These are phyloP conservation scores for Takifugu flavidus DNA, from an alignment of 2,113 vertebrate species.

Conservation along the genomic window DNA sequence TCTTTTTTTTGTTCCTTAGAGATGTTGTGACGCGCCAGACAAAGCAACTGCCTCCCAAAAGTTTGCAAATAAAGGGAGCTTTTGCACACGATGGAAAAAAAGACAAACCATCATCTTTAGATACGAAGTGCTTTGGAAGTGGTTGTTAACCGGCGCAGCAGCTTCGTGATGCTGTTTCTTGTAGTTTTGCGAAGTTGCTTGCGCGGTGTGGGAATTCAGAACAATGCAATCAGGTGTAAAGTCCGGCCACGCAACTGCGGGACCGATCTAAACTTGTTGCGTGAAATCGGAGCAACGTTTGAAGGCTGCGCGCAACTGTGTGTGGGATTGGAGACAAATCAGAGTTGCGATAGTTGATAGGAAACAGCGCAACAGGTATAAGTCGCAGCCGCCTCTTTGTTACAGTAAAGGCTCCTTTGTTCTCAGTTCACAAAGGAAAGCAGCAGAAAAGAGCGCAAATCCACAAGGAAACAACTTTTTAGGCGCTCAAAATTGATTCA, in stretches of 20 bases:
- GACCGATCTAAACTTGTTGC: slow-evolving; percentile 45
- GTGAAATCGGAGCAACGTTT: slow-evolving; percentile 2
- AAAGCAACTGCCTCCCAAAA: slow-evolving; percentile 73
- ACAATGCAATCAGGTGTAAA: slow-evolving; percentile 73
- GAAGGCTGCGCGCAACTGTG: background rate
- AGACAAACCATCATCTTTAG: slow-evolving; percentile 14
- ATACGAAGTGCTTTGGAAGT: slow-evolving; percentile 21
- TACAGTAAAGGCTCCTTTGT: slow-evolving; percentile 76
- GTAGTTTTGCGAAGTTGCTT: slow-evolving; percentile 41
- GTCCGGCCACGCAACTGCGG: slow-evolving; percentile 32
- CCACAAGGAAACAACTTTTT: slow-evolving; percentile 35
- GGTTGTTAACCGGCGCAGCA: background rate
- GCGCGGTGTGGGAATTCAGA: slow-evolving; percentile 52
- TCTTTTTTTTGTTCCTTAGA: slow-evolving; percentile 47
- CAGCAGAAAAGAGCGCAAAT: slow-evolving; percentile 44
- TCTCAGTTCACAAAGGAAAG: slow-evolving; percentile 64
- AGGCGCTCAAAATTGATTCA: background rate
- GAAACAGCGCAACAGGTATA: slow-evolving; percentile 78
- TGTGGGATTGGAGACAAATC: slow-evolving; percentile 1
- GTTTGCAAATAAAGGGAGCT: slow-evolving; percentile 59
- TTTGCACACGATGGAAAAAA: slow-evolving; percentile 35
- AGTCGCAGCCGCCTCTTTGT: slow-evolving; percentile 74
- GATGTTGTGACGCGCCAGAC: slow-evolving; percentile 66
- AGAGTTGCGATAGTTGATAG: slow-evolving; percentile 41
- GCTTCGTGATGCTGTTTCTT: slow-evolving; percentile 1